Conservation (phyloP, 2,113 vertebrate genomes). For the Festucalex cinctus region DNA sequence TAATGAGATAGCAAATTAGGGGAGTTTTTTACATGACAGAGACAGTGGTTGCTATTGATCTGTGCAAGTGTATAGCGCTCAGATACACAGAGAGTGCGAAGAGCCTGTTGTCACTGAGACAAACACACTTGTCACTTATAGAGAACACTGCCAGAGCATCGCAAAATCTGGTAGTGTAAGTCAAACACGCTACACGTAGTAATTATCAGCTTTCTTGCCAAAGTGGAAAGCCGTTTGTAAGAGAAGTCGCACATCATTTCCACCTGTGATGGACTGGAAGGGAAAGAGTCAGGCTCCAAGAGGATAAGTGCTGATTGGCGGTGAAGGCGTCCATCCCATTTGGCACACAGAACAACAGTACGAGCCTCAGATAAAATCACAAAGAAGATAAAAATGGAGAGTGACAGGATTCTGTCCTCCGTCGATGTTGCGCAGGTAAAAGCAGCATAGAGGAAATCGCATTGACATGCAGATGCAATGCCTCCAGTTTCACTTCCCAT, state of each 20-base stretch:
- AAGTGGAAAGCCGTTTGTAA: slow-evolving; percentile 43
- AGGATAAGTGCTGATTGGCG: slow-evolving; percentile 24
- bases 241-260: slow-evolving; percentile 62
- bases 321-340: slow-evolving; percentile 28
- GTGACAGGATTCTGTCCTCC: slow-evolving; percentile 20
- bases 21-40: slow-evolving; percentile 58
- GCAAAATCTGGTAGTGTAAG: slow-evolving; percentile 37
- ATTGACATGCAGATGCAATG: slow-evolving; percentile 32
- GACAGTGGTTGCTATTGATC: slow-evolving; percentile 43
- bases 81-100: not conserved
- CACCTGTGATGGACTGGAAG: slow-evolving; percentile 46
- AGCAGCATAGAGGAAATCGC: slow-evolving; percentile 52
- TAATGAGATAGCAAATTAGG: slow-evolving; percentile 62
- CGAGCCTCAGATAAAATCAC: slow-evolving; percentile 39
- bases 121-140: slow-evolving; percentile 41
- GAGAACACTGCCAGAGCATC: slow-evolving; percentile 27
- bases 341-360: slow-evolving; percentile 19
- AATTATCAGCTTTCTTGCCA: slow-evolving; percentile 61
- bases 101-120: slow-evolving; percentile 1
- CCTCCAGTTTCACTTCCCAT: slow-evolving; percentile 45
- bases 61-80: slow-evolving; percentile 14
- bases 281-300: not conserved
- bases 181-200: slow-evolving; percentile 42
- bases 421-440: slow-evolving; percentile 48
- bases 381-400: slow-evolving; percentile 26